Evolutionary conservation across 2,797 vertebrate genomes (phyloP), one percentile per base, ranked within the genome.

Genomic region (Coluber constrictor): DNA sequence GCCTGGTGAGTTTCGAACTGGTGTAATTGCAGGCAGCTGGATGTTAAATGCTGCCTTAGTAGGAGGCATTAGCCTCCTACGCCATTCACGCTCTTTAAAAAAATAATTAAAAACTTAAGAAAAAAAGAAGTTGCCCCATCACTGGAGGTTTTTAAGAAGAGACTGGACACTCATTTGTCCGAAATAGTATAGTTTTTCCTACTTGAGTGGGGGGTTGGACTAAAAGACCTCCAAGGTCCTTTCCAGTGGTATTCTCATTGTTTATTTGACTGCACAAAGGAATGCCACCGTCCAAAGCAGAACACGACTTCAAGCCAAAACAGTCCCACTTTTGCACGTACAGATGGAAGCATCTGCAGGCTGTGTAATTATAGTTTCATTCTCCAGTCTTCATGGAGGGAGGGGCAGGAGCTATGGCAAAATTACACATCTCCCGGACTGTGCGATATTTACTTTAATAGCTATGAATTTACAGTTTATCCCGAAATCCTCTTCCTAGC

Each of bases 401-500:
- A 57, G 74, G 89, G 60, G 94, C 57, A 5, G 29, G 32, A 32
- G 43, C 92, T 13, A 23, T 94, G 95, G 95, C 93, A 91, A 83
- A 90, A 94, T 87, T 90, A 91, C 16, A 59, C 20, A 47, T 60
- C 56, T 60, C 43, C 83, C 90, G 1, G 27, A 56, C 90, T 96
- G 94, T 93, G 95, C 54, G 95, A 96, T 92, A 60, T 83, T 51
- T 94, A 74, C 95, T 94, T 94, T 93, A 93, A 4, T 0, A 60
- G 83, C 89, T 90, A 92, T 93, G 66, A 94, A 97, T 95, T 95
- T 94, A 92, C 87, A 94, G 96, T 95, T 96, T 95, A 92, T 60
- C 91, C 91, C 92, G 66, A 95, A 97, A 96, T 96, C 97, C 97
- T 56, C 97, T 97, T 94, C 54, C 3, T 1, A 92, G 95, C 63